Evolutionary conservation across 2,113 vertebrate species (phyloP), one percentile per base, ranked within the genome.

Genomic region (Camelus bactrianus): DNA sequence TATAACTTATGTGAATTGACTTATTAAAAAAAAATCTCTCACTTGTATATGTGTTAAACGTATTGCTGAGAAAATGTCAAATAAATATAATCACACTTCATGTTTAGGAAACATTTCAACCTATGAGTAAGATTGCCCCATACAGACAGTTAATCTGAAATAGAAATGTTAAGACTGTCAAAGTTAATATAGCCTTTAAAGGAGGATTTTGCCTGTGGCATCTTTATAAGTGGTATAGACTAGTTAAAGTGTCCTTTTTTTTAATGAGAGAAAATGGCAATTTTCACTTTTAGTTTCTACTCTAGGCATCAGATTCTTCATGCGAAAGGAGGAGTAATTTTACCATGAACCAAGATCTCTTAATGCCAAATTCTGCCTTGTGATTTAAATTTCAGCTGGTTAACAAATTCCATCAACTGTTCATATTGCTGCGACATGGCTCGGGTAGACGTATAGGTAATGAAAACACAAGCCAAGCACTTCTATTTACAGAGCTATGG

Each of bases 51-150:
- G 91, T 93, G 64, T 88, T 94, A 94, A 75, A 93, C 84, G 94
- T 58, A 82, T 91, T 96, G 48, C 69, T 95, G 73, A 95, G 90
- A 95, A 97, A 95, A 89, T 84, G 85, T 90, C 94, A 96, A 96
- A 95, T 95, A 54, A 84, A 79, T 93, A 76, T 90, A 96, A 87
- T 87, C 82, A 96, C 76, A 96, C 75, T 83, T 96, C 11, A n/a
- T 91, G 80, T 93, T 96, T 95, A 89, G 72, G 93, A 97, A 97
- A 96, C 67, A 93, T 95, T 95, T 96, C 48, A 81, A 64, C n/a
- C n/a, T 91, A 62, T 24, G 64, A 93, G 32, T 83, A 93, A 70
- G 73, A 86, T 80, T 91, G n/a, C 30, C 67, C 15, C 24, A 76
- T 17, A 85, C 13, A 88, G 70, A 67, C 32, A 91, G 32, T 93